Percentiles rank a stretch among this genome's conserved stretches.
These are phyloP conservation scores for Heliconius charithonia DNA, from an alignment of 2,888 invertebrate genomes.

Conservation along the genomic window DNA sequence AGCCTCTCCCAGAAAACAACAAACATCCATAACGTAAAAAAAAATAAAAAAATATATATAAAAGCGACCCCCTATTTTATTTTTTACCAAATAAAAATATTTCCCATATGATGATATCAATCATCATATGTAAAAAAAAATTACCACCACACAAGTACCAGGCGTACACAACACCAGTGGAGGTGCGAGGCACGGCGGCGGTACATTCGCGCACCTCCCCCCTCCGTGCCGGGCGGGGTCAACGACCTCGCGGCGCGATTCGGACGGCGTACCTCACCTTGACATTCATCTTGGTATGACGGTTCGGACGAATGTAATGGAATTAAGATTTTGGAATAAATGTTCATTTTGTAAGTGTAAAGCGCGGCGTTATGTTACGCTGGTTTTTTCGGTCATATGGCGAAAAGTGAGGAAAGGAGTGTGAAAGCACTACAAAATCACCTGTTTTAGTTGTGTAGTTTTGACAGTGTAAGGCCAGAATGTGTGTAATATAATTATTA, in stretches of 20 bases:
- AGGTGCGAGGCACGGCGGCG: constrained; percentile 72
- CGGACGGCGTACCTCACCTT: constrained; percentile 82
- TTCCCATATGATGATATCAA: background rate
- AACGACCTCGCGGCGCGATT: constrained; percentile 79
- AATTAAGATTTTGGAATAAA: constrained; percentile 15
- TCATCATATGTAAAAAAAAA: constrained; percentile 15
- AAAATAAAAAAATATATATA: too few relatives aligned
- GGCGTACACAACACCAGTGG: constrained; percentile 69
- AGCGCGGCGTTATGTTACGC: background rate
- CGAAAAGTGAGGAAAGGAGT: background rate
- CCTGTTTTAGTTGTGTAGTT: background rate
- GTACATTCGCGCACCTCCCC: constrained; percentile 80
- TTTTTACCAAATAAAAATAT: background rate
- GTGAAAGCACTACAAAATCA: background rate
- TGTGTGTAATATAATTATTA: background rate
- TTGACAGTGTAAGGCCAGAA: background rate
- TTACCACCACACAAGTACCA: constrained; percentile 66
- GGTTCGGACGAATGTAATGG: constrained; percentile 71
- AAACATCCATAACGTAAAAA: background rate
- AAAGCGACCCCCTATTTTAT: background rate
- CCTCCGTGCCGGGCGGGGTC: constrained; percentile 69
- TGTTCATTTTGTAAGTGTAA: background rate
- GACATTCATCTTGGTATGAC: constrained; percentile 80
- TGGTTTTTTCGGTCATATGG: background rate
- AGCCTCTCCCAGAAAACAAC: too few relatives aligned